Evolutionary conservation across 2,888 invertebrate species (phyloP), one percentile per base, ranked within the genome.

Genomic region (Muscina levida): DNA sequence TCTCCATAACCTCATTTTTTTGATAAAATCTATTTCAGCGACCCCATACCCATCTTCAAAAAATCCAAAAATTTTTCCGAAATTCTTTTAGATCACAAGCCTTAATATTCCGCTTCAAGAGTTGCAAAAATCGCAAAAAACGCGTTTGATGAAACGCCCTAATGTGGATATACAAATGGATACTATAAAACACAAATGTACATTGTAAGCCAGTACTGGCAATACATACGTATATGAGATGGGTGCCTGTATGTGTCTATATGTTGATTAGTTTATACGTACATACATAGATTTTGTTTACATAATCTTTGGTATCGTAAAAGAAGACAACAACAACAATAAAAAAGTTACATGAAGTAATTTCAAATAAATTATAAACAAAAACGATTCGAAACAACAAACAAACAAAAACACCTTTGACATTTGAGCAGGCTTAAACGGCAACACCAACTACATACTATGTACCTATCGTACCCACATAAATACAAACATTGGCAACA

Each of bases 331-430:
- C 17, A 68, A 56, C 67, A 62, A 39, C 24, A n/a, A 68, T 15
- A 48, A 59, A 73, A 42, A 51, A 74, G 46, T 31, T 24, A 56
- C 39, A 42, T 62, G 42, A 42, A 62, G 62, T 42, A 68, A 68
- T 56, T 53, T 39, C 62, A 26, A 46, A 31, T 62, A 65, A 46
- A 46, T 22, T 13, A 48, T 65, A n/a, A n/a, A n/a, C n/a, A n/a
- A n/a, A n/a, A n/a, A n/a, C n/a, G 53, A 46, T 19, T 44, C 24
- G 11, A 39, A 24, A 17, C n/a, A 31, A 65, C 10, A 53, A 26
- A 65, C 4, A 66, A 68, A 48, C 53, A 66, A 66, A 72, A 72
- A 66, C 70, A 73, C 76, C 76, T 80, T 80, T 80, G 80, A 80
- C 80, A 80, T 80, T 80, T 80, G 66, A 73, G 70, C 53, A 59